Evolutionary conservation across 1,140 invertebrate genomes (phyloP).

Genomic region (Coboldia fuscipes): DNA sequence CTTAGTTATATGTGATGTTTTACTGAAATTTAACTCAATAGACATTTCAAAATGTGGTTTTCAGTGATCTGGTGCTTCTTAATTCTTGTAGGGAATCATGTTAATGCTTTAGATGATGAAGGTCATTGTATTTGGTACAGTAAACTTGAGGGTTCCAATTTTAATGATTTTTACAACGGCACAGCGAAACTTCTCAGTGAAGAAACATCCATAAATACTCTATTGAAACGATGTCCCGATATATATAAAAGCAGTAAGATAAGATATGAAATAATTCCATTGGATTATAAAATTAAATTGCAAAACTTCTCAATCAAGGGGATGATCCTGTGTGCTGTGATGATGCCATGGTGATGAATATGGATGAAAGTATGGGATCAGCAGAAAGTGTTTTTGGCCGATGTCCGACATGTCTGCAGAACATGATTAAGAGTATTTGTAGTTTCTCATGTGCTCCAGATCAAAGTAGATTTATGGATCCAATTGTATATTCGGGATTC

Average conservation of each 20-base stretch:
- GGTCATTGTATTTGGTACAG: conserved; percentile 32
- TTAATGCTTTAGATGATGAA: no score
- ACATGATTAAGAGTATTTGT: conserved; percentile 32
- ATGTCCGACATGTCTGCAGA: conserved; percentile 34
- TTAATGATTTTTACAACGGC: conserved; percentile 25
- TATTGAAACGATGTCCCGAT: conserved; percentile 25
- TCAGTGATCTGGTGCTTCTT: no score
- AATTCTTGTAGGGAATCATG: no score
- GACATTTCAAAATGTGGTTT: no score
- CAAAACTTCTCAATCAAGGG: neutral
- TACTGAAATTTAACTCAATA: no score
- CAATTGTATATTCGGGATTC: conserved; percentile 11
- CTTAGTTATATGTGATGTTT: no score
- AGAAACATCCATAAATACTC: conserved; percentile 7
- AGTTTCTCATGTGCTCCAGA: conserved; percentile 34
- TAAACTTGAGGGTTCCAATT: conserved; percentile 13
- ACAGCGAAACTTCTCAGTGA: conserved; percentile 23
- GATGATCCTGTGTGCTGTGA: conserved; percentile 26
- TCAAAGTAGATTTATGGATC: conserved; percentile 27
- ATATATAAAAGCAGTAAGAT: conserved; percentile 19
- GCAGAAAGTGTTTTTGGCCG: conserved; percentile 31
- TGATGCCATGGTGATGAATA: conserved; percentile 20
- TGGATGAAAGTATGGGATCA: conserved; percentile 22
- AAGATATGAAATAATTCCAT: neutral
- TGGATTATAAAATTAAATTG: neutral